Conservation (phyloP, 2,888 invertebrate species). For the Melitaea athalia region DNA sequence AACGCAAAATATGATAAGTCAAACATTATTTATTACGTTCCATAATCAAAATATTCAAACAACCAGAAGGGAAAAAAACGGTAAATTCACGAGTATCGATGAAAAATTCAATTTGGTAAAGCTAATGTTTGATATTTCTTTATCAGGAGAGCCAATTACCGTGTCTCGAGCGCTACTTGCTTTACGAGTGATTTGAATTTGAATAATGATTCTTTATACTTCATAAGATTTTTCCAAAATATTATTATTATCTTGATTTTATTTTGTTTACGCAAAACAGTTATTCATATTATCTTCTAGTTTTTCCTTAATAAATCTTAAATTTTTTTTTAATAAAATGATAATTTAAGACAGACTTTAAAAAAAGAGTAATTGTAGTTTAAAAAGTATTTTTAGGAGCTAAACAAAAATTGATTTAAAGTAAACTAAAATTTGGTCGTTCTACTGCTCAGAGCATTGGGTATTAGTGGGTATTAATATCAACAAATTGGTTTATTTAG, state of each 20-base stretch:
- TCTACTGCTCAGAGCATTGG: no score
- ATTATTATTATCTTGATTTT: background rate
- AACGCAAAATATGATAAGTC: slow-evolving; percentile 8
- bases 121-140: slow-evolving; percentile 51
- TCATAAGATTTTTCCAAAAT: slow-evolving; percentile 5
- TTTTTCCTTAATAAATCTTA: no score
- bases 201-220: slow-evolving; percentile 61
- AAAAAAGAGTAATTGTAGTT: no score
- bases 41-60: slow-evolving; percentile 10
- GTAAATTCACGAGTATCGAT: slow-evolving; percentile 34
- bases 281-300: background rate
- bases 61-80: slow-evolving; percentile 11
- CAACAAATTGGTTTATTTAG: no score
- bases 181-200: slow-evolving; percentile 58
- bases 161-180: slow-evolving; percentile 54
- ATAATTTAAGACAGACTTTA: no score
- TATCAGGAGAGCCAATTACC: slow-evolving; percentile 60
- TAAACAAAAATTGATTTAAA: no score
- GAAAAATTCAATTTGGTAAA: slow-evolving; percentile 49
- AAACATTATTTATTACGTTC: slow-evolving; percentile 12
- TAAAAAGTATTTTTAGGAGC: no score
- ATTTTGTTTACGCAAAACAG: background rate
- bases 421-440: no score
- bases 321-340: no score
- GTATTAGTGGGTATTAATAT: no score